phyloP scores from a whole-genome alignment of 2,797 vertebrate species.

The Poeciliopsis turneri region DNA sequence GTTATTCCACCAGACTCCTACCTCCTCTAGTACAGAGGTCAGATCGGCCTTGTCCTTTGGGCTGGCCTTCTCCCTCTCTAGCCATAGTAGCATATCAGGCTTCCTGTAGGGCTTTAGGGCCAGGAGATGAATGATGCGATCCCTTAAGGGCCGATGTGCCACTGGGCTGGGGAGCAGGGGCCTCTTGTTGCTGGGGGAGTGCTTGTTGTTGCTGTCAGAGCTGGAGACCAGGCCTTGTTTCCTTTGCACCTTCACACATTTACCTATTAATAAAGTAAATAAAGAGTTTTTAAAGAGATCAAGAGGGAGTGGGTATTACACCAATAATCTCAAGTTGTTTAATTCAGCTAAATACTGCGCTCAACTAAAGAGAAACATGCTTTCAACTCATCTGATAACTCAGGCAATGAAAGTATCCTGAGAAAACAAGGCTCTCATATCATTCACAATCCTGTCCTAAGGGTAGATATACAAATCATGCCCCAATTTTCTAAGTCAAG shows the following conservation, averaged over 20 bases:
- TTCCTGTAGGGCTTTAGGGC: constrained; percentile 82
- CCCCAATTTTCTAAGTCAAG: constrained; percentile 38
- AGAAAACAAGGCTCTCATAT: constrained; percentile 49
- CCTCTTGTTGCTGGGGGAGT: constrained; percentile 81
- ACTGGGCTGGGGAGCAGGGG: constrained; percentile 65
- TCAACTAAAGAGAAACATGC: constrained; percentile 37
- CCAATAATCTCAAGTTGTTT: constrained; percentile 30
- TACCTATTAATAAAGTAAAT: constrained; percentile 72
- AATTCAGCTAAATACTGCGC: constrained; percentile 3
- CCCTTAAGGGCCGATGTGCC: constrained; percentile 78
- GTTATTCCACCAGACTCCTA: constrained; percentile 59
- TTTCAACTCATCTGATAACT: constrained; percentile 60
- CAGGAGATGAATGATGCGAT: constrained; percentile 80
- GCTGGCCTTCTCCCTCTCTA: constrained; percentile 76
- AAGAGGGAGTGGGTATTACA: constrained; percentile 18
- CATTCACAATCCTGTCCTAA: constrained; percentile 53
- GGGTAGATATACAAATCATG: constrained; percentile 67
- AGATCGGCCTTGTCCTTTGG: constrained; percentile 80
- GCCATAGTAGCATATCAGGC: constrained; percentile 81
- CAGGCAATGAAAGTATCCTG: constrained; percentile 43
- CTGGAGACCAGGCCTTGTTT: constrained; percentile 65
- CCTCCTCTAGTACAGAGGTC: constrained; percentile 81
- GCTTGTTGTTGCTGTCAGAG: constrained; percentile 73
- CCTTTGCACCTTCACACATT: constrained; percentile 79
- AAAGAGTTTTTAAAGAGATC: background rate